Percentiles rank a stretch among this genome's conserved stretches.
These are phyloP conservation scores for Lophura nycthemera DNA, from an alignment of 2,113 vertebrate species.

Conservation along the genomic window DNA sequence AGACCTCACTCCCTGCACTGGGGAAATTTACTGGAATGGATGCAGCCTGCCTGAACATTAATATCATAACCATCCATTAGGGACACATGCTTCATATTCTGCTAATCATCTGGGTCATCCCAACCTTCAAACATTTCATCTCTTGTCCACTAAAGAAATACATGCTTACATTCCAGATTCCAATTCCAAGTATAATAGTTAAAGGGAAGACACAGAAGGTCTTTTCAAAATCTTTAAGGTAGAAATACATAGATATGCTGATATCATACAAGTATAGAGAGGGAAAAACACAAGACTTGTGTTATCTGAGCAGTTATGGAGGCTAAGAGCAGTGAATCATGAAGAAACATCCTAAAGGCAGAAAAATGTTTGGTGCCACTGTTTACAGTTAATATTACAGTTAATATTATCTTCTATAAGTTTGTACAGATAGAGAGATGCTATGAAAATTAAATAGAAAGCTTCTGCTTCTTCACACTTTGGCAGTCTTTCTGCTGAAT, in stretches of 20 bases:
- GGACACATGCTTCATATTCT: not conserved
- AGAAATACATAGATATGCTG: not conserved
- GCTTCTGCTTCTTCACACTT: not conserved
- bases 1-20: not conserved
- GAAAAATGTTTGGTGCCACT: not conserved
- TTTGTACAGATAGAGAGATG: not conserved
- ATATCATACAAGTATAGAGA: not conserved
- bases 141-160: not conserved
- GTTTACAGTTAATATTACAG: not conserved
- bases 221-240: not conserved
- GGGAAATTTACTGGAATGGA: not conserved
- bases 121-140: not conserved
- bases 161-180: not conserved
- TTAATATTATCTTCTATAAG: not conserved
- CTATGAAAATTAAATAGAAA: not conserved
- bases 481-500: not conserved
- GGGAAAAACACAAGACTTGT: not conserved
- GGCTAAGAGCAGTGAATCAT: not conserved
- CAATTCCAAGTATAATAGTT: not conserved
- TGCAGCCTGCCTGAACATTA: not conserved
- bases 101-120: not conserved
- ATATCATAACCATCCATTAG: not conserved
- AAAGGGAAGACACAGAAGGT: not conserved
- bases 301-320: not conserved
- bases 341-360: not conserved